A percentile compares a stretch with the other conserved stretches of the same genome.
Evolutionary conservation across 2,113 vertebrate genomes (phyloP).

Genomic region (Trochalopteron elliotii): DNA sequence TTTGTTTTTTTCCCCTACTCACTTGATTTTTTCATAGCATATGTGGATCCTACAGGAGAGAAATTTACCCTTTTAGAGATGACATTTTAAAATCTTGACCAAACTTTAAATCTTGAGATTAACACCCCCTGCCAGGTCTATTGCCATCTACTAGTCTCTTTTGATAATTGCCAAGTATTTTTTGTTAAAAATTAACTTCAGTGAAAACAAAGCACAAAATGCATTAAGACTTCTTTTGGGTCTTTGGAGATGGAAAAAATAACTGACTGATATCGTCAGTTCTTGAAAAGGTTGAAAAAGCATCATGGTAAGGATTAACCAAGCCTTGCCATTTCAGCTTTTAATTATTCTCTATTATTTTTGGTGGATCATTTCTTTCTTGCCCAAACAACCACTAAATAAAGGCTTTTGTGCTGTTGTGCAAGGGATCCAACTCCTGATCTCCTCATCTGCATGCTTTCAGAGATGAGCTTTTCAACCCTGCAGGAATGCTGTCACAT

Average conservation of each 20-base stretch:
- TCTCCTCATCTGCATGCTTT: not conserved
- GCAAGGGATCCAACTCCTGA: not conserved
- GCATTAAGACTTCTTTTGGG: not conserved
- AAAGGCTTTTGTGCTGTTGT: not conserved
- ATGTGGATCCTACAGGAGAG: not conserved
- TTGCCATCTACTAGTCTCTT: not conserved
- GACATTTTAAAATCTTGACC: not conserved
- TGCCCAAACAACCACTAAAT: not conserved
- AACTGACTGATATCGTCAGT: not conserved
- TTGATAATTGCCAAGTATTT: not conserved
- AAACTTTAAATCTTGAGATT: not conserved
- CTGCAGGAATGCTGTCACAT: not conserved
- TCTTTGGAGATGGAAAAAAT: not conserved
- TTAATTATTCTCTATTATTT: not conserved
- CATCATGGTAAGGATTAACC: not conserved
- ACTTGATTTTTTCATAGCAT: not conserved
- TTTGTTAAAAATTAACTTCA: not conserved
- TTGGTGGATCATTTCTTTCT: not conserved
- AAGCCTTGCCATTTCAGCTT: not conserved
- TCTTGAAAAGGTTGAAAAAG: not conserved
- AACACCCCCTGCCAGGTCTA: not conserved
- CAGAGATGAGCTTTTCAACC: not conserved
- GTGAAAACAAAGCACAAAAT: not conserved
- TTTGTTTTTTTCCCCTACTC: not conserved
- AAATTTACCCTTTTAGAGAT: not conserved